Conservation (phyloP, 2,113 vertebrate genomes). For the Poecilia latipinna region DNA sequence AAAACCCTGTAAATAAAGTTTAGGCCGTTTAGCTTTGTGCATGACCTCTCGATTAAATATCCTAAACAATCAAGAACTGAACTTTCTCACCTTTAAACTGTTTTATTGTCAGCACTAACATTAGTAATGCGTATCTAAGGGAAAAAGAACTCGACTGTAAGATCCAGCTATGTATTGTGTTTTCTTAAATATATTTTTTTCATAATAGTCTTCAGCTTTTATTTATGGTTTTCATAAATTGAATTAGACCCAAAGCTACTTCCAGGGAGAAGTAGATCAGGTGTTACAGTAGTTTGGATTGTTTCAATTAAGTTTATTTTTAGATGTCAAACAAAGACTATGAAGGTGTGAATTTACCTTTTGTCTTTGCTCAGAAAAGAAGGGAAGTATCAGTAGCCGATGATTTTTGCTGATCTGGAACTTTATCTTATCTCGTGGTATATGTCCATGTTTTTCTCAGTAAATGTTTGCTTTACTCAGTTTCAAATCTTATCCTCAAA, state of each 20-base stretch:
- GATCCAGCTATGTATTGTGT: conserved; percentile 7
- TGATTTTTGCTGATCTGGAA: conserved; percentile 65
- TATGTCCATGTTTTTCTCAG: conserved; percentile 39
- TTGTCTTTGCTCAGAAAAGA: conserved; percentile 58
- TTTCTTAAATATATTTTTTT: conserved; percentile 32
- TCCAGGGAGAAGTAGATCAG: conserved; percentile 62
- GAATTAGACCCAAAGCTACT: conserved; percentile 27
- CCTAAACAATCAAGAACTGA: conserved; percentile 17
- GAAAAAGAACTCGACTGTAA: conserved; percentile 14
- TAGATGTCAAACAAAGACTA: conserved; percentile 51
- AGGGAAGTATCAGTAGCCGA: conserved; percentile 65
- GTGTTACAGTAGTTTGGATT: conserved; percentile 55
- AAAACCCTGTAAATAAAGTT: conserved; percentile 21
- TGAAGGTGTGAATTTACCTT: conserved; percentile 57
- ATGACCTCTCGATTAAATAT: conserved; percentile 19
- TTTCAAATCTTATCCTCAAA: neutral
- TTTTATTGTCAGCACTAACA: neutral
- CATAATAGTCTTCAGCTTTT: conserved; percentile 33
- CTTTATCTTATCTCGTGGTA: conserved; percentile 66
- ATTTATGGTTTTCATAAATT: conserved; percentile 50
- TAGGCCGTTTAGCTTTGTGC: neutral
- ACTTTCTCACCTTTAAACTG: conserved; percentile 14
- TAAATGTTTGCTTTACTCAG: conserved; percentile 14
- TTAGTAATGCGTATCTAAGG: conserved; percentile 15
- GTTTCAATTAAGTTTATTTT: conserved; percentile 44